These are phyloP conservation scores for Mactromeris polynyma DNA, from an alignment of 2,888 invertebrate species.

Conservation along the genomic window DNA sequence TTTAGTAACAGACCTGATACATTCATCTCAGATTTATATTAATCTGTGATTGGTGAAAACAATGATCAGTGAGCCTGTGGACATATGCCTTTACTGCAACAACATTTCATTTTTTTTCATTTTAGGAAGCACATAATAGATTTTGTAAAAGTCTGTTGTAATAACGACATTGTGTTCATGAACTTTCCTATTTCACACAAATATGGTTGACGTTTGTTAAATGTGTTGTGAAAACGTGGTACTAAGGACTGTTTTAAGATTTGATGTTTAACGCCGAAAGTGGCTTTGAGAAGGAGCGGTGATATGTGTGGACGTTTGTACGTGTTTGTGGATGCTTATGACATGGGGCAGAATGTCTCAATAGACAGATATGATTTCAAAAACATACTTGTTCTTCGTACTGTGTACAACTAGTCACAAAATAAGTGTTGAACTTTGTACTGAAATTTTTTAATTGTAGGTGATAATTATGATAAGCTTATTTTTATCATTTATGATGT, in stretches of 20 bases:
- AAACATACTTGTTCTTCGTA: background rate
- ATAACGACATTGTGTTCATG: slow-evolving; percentile 8
- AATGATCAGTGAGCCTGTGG: background rate
- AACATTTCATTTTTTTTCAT: background rate
- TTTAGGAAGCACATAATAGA: background rate
- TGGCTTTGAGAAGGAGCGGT: background rate
- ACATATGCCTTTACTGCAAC: background rate
- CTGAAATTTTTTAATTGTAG: background rate
- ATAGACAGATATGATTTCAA: background rate
- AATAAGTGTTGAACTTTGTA: background rate
- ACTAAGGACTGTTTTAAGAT: background rate
- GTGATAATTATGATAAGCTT: background rate
- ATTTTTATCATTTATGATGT: background rate
- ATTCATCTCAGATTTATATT: background rate
- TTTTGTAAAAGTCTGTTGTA: background rate
- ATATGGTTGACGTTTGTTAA: background rate
- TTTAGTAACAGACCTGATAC: background rate
- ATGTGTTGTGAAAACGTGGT: background rate
- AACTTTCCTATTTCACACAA: background rate
- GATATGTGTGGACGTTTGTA: background rate
- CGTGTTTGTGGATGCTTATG: background rate
- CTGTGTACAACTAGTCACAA: slow-evolving; percentile 5
- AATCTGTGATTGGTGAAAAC: background rate
- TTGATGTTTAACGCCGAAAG: background rate
- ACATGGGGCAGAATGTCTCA: background rate